Percentiles rank a stretch among this genome's conserved stretches.
phyloP scores from a whole-genome alignment of 2,797 vertebrate genomes.

The Falco concolor region DNA sequence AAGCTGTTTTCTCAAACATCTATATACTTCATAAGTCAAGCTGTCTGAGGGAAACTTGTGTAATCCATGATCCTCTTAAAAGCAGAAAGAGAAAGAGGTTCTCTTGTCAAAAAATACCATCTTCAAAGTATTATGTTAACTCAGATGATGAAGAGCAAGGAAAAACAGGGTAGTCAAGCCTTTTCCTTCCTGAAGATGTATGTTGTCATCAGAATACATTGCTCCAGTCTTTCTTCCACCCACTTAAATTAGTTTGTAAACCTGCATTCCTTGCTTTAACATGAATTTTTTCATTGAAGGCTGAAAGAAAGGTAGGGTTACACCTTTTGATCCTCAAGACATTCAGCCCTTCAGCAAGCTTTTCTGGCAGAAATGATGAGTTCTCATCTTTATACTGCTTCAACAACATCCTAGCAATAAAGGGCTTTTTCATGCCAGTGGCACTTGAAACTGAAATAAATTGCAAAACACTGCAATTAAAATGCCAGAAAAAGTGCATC shows the following conservation, averaged over 20 bases:
- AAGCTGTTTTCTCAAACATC: not conserved
- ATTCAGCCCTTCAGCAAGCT: not conserved
- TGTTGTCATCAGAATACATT: not conserved
- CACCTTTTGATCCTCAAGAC: constrained; percentile 1
- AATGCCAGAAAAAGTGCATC: not conserved
- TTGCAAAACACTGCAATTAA: constrained; percentile 20
- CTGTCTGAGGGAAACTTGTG: not conserved
- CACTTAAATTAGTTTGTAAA: not conserved
- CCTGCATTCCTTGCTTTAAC: not conserved
- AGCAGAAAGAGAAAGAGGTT: not conserved
- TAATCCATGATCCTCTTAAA: not conserved
- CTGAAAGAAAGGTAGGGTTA: not conserved
- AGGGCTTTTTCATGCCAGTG: not conserved
- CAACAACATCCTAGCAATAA: not conserved
- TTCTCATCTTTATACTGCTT: not conserved
- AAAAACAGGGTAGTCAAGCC: not conserved
- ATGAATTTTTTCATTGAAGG: not conserved
- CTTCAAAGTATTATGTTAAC: not conserved
- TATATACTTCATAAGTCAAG: not conserved
- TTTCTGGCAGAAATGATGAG: not conserved
- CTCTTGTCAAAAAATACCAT: not conserved
- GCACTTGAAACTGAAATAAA: not conserved
- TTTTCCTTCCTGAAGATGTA: not conserved
- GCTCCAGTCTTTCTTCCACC: not conserved
- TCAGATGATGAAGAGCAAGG: not conserved